Percentiles rank a stretch among this genome's conserved stretches.
phyloP scores from a whole-genome alignment of 2,797 vertebrate species.

The Dermochelys coriacea region DNA sequence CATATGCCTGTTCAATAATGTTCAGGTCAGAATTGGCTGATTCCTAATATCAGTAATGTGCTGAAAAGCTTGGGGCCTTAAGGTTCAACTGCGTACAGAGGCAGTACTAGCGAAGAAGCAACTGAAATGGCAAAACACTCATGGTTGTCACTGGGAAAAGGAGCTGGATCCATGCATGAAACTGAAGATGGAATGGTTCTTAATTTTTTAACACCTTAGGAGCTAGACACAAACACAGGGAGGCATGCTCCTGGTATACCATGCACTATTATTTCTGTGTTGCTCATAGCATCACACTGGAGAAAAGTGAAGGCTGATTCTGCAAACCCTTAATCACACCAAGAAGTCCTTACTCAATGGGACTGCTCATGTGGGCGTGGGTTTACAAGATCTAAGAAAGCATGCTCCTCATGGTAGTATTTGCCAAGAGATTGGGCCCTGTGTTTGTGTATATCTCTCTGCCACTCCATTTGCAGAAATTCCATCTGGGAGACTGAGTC shows the following conservation, averaged over 20 bases:
- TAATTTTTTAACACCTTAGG: not conserved
- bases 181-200: not conserved
- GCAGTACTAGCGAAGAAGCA: not conserved
- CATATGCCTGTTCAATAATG: no score
- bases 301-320: not conserved
- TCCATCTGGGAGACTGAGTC: not conserved
- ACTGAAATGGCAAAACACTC: not conserved
- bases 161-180: not conserved
- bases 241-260: not conserved
- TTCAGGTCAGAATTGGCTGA: no score
- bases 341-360: not conserved
- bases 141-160: not conserved
- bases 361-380: not conserved
- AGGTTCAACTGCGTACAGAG: not conserved
- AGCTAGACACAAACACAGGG: not conserved
- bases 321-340: no score
- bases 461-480: not conserved
- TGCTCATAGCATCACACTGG: not conserved
- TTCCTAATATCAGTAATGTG: not conserved
- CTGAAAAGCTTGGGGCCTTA: not conserved
- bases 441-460: rapidly evolving
- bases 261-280: not conserved
- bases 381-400: not conserved
- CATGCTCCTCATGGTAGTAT: not conserved
- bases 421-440: rapidly evolving